A percentile compares a stretch with the other conserved stretches of the same genome.
Conservation (phyloP, 2,888 invertebrate genomes). For the Agonum fuliginosum region DNA sequence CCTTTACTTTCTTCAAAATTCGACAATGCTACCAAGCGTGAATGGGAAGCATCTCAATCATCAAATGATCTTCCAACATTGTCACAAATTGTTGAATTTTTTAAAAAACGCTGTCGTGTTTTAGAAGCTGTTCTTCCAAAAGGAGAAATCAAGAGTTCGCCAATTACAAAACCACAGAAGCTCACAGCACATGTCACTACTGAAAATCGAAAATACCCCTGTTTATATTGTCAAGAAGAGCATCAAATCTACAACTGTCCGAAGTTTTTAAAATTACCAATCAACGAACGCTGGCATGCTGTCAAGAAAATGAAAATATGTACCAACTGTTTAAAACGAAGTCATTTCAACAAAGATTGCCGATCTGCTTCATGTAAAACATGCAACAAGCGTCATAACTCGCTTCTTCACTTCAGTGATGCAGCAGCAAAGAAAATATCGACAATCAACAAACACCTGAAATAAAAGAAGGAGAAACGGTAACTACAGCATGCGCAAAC, state of each 20-base stretch:
- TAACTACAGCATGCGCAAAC: no score
- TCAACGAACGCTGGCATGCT: neutral
- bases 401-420: neutral
- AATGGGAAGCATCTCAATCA: slow-evolving; percentile 62
- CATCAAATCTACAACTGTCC: slow-evolving; percentile 7
- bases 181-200: neutral
- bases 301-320: slow-evolving; percentile 15
- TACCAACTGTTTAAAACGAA: slow-evolving; percentile 30
- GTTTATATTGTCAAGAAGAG: slow-evolving; percentile 10
- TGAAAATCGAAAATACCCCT: slow-evolving; percentile 11
- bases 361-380: neutral
- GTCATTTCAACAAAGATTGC: slow-evolving; percentile 4
- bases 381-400: slow-evolving; percentile 22
- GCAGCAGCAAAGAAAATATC: no score
- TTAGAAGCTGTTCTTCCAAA: no score
- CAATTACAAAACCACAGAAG: no score
- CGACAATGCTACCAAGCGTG: slow-evolving; percentile 62
- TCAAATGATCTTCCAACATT: neutral
- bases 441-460: no score
- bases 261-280: neutral
- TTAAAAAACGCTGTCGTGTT: no score
- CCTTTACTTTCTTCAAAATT: slow-evolving; percentile 63
- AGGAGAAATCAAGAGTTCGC: no score
- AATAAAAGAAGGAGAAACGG: no score
- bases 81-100: neutral